A percentile compares a stretch with the other conserved stretches of the same genome.
Evolutionary conservation across 2,797 vertebrate genomes (phyloP).

Genomic region (Notamacropus eugenii): DNA sequence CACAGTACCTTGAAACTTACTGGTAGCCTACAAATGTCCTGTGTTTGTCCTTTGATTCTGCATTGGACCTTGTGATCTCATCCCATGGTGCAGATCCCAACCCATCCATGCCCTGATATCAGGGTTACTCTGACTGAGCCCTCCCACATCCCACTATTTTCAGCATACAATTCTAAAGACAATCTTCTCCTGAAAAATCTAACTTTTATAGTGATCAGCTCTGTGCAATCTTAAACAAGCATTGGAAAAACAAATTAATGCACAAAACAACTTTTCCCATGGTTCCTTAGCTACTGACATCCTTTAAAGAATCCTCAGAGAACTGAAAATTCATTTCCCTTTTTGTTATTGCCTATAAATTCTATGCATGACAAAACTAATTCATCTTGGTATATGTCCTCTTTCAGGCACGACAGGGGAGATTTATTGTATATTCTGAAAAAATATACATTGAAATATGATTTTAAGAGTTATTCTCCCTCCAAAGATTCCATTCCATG

Average conservation of each 20-base stretch:
- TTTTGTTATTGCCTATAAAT: conserved; percentile 26
- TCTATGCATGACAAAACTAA: not conserved
- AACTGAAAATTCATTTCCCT: conserved; percentile 14
- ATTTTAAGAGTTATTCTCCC: conserved; percentile 13
- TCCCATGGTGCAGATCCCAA: not conserved
- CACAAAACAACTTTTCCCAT: fast-evolving
- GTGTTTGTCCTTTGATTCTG: not conserved
- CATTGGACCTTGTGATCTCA: not conserved
- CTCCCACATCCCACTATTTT: not conserved
- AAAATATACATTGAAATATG: conserved; percentile 13
- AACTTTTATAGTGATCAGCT: conserved; percentile 1
- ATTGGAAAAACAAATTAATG: conserved; percentile 5
- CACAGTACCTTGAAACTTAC: not conserved
- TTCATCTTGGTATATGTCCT: not conserved
- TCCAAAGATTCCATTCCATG: conserved; percentile 25
- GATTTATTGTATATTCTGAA: not conserved
- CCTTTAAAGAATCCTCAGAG: not conserved
- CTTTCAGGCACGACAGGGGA: conserved; percentile 15
- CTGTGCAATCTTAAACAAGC: conserved; percentile 27
- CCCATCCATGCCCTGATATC: not conserved
- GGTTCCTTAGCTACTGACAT: conserved; percentile 1
- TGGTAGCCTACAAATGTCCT: not conserved
- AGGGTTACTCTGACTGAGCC: not conserved
- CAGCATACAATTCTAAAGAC: not conserved
- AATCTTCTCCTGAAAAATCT: not conserved